Evolutionary conservation across 2,797 vertebrate genomes (phyloP).

Genomic region (Poecilia velifera): DNA sequence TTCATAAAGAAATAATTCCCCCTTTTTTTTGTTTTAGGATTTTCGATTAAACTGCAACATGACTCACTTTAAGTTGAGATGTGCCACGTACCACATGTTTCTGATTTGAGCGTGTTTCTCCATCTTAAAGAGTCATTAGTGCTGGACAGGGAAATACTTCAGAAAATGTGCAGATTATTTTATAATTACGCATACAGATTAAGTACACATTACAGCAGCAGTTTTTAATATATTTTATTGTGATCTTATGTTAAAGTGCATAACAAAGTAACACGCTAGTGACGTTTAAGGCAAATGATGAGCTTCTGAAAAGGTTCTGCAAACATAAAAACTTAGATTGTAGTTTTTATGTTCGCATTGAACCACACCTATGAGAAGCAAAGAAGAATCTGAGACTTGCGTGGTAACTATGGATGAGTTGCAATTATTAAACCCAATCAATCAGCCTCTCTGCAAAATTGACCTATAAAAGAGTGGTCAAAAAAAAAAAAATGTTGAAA

Average conservation of each 20-base stretch:
- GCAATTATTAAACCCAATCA: neutral
- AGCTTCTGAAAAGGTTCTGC: neutral
- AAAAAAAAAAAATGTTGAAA: neutral
- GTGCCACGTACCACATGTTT: conserved; percentile 12
- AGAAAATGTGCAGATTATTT: neutral
- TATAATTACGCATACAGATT: neutral
- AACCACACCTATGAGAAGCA: neutral
- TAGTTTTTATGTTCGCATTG: neutral
- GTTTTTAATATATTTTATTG: neutral
- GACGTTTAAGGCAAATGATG: neutral
- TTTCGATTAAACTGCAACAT: conserved; percentile 41
- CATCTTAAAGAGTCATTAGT: conserved; percentile 12
- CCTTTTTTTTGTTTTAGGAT: conserved; percentile 23
- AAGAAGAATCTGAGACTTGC: neutral
- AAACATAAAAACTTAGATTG: neutral
- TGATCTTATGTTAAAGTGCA: neutral
- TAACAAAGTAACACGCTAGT: neutral
- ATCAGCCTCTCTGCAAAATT: neutral
- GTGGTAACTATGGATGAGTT: neutral
- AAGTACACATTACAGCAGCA: neutral
- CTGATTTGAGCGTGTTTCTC: conserved; percentile 21
- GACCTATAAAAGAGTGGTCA: neutral
- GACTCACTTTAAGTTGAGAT: conserved; percentile 8
- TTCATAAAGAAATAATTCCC: conserved; percentile 42
- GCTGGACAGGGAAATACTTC: neutral